Conservation (phyloP, 2,888 invertebrate species). For the Drosophila macrospina region DNA sequence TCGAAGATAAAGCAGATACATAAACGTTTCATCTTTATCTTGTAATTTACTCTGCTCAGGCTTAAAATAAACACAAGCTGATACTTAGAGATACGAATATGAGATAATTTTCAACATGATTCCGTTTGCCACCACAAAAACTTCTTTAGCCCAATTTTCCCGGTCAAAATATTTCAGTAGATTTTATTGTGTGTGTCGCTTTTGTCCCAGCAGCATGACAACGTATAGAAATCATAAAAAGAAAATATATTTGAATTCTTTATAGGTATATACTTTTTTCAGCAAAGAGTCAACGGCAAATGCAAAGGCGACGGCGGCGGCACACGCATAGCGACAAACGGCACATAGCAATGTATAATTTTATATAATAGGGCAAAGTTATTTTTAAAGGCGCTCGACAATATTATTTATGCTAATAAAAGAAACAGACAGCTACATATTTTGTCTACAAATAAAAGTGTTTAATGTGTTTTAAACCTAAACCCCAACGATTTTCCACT, state of each 20-base stretch:
- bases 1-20: conserved; percentile 34
- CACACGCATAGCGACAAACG: conserved; percentile 75
- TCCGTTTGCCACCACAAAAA: not conserved
- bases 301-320: conserved; percentile 46
- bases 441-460: conserved; percentile 22
- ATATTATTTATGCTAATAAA: conserved; percentile 78
- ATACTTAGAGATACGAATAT: conserved; percentile 20
- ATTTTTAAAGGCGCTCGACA: conserved; percentile 80
- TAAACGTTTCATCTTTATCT: conserved; percentile 42
- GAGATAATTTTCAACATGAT: conserved; percentile 14
- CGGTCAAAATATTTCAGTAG: conserved; percentile 26
- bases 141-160: conserved; percentile 23
- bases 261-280: conserved; percentile 14
- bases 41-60: conserved; percentile 32
- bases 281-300: conserved; percentile 45
- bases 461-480: not conserved
- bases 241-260: conserved; percentile 13
- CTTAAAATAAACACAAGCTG: conserved; percentile 54
- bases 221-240: conserved; percentile 45
- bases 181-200: conserved; percentile 27
- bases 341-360: conserved; percentile 75
- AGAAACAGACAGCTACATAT: conserved; percentile 65
- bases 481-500: conserved; percentile 48
- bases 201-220: conserved; percentile 37
- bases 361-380: conserved; percentile 83